Evolutionary conservation across 2,797 vertebrate species (phyloP).

Genomic region (Argya squamiceps): DNA sequence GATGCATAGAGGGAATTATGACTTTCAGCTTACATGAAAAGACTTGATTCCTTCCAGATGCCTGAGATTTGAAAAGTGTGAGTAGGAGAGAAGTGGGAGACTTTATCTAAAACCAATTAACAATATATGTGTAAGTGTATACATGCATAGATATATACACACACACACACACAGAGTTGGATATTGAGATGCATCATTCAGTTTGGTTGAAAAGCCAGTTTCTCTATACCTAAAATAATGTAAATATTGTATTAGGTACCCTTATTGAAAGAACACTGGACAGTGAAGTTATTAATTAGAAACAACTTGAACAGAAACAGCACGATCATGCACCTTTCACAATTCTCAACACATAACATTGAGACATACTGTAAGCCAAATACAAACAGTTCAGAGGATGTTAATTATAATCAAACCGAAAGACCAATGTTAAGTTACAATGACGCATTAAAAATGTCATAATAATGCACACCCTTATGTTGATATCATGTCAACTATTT

Average conservation of each 20-base stretch:
- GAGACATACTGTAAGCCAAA: conserved; percentile 70
- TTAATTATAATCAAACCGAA: conserved; percentile 33
- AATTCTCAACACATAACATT: conserved; percentile 72
- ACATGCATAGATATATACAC: not conserved
- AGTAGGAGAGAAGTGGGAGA: not conserved
- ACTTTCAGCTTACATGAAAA: not conserved
- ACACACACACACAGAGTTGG: not conserved
- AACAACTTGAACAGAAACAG: conserved; percentile 74
- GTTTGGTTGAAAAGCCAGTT: conserved; percentile 22
- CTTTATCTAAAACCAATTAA: not conserved
- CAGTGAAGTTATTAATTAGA: conserved; percentile 71
- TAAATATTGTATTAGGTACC: conserved; percentile 70
- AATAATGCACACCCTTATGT: not conserved
- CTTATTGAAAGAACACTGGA: conserved; percentile 85
- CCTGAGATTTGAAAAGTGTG: not conserved
- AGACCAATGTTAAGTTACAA: not conserved
- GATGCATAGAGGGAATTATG: not conserved
- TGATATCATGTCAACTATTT: not conserved
- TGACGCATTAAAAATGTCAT: conserved; percentile 21
- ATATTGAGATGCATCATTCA: conserved; percentile 71
- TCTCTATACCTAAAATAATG: conserved; percentile 13
- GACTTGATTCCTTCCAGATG: not conserved
- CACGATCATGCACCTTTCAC: conserved; percentile 74
- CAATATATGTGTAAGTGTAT: not conserved
- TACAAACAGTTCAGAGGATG: conserved; percentile 62